These are phyloP conservation scores for Spizella passerina DNA, from an alignment of 2,797 vertebrate species.

Conservation along the genomic window DNA sequence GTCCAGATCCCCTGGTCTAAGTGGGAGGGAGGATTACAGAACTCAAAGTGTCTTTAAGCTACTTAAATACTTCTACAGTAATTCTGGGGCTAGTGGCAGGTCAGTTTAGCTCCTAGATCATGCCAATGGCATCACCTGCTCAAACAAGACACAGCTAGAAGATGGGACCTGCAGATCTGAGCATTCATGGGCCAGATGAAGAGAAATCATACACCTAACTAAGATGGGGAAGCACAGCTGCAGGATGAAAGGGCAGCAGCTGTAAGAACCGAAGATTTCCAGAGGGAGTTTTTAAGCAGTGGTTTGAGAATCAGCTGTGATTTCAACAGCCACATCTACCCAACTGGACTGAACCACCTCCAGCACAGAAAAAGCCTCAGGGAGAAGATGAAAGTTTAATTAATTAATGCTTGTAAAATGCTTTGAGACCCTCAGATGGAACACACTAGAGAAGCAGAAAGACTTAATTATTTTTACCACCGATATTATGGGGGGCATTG, in stretches of 20 bases:
- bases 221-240: neutral
- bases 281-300: neutral
- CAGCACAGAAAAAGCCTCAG: constrained; percentile 30
- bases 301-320: constrained; percentile 27
- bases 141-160: neutral
- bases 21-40: neutral
- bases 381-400: constrained; percentile 43
- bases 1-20: neutral
- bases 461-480: constrained; percentile 56
- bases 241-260: neutral
- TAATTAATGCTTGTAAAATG: constrained; percentile 58
- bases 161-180: neutral
- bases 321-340: constrained; percentile 13
- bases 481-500: neutral
- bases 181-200: neutral
- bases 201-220: neutral
- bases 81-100: neutral
- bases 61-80: neutral
- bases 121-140: neutral
- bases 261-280: neutral
- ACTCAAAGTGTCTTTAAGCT: neutral
- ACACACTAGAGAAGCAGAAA: constrained; percentile 44
- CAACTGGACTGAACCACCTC: constrained; percentile 59
- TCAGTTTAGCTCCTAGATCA: neutral
- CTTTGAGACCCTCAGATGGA: constrained; percentile 57